Base-by-base conservation (phyloP, 2,797 vertebrate genomes). In the Phrynocephalus guinanensis region DNA sequence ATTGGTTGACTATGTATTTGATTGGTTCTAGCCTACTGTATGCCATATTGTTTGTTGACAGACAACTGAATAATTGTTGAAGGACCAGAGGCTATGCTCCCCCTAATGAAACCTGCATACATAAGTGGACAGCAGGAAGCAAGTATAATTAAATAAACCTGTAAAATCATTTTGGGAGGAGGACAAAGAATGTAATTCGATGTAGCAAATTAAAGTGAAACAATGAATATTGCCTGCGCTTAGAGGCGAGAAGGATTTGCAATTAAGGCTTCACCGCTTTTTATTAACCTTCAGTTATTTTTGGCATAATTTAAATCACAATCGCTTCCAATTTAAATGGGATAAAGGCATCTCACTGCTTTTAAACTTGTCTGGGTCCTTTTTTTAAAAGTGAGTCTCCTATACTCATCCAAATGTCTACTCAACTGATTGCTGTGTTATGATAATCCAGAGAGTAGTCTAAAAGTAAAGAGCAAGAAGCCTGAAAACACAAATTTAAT, bases 201-300 rank as follows among this genome's bases (percentile, higher is more conserved):
- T 89, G 75, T 90, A 93, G 81, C 83, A 96, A 95, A 95, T 93
- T 94, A 92, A 96, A 95, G 75, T 83, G 91, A 85, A 95, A 80
- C 87, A 92, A 88, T 93, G 66, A 92, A 84, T 93, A 89, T 75
- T 92, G 30, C 87, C 85, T 94, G 33, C 91, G 79, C 89, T 83
- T 92, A 87, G 80, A 90, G 84, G 48, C 79, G 91, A 87, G 70
- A 90, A 91, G 88, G 79, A 92, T 93, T 91, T 95, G 87, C 79
- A 94, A 91, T 95, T 95, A 95, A 87, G 28, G 85, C 93, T 92
- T 91, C 89, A 89, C 67, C 70, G 72, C 77, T 86, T 20, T 86
- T 90, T 95, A 93, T 91, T 95, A 95, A 93, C 86, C 87, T 90
- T 24, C 72, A 79, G 83, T 70, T 94, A 92, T 93, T 95, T 96